These are phyloP conservation scores for Drosophila robusta DNA, from an alignment of 2,888 invertebrate species.

Conservation along the genomic window DNA sequence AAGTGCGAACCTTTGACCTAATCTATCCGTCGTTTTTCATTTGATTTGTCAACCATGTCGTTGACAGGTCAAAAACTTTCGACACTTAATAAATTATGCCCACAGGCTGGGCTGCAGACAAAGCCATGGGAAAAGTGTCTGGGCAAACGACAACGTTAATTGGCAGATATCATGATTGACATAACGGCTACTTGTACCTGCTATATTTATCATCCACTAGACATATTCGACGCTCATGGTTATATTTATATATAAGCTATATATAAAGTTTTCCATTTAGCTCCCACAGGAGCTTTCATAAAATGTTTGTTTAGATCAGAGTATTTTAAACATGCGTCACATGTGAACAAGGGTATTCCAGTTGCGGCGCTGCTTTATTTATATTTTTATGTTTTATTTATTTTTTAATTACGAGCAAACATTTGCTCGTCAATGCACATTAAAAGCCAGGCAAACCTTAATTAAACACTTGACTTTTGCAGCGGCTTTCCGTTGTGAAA, in stretches of 20 bases:
- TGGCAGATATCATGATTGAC: constrained; percentile 50
- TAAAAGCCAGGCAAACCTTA: constrained; percentile 64
- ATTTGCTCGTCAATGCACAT: constrained; percentile 51
- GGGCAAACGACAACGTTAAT: constrained; percentile 39
- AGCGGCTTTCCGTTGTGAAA: constrained; percentile 40
- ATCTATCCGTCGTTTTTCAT: constrained; percentile 18
- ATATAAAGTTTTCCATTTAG: not conserved
- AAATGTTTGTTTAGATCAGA: not conserved
- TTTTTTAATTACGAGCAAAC: constrained; percentile 58
- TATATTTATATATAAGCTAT: not conserved
- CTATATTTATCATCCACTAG: not conserved
- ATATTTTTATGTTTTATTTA: not conserved
- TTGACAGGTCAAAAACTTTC: constrained; percentile 42
- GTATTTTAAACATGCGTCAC: too few relatives aligned
- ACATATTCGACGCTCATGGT: not conserved
- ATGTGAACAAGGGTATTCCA: not conserved
- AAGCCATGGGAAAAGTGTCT: constrained; percentile 10
- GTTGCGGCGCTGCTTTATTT: not conserved
- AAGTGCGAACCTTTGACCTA: not conserved
- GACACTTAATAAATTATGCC: constrained; percentile 49
- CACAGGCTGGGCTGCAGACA: constrained; percentile 19
- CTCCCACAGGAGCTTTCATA: not conserved
- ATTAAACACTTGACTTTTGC: constrained; percentile 71
- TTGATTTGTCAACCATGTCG: constrained; percentile 23
- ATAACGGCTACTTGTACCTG: constrained; percentile 4